Evolutionary conservation across 2,113 vertebrate species (phyloP).

Genomic region (Onychorhynchus coronatus): DNA sequence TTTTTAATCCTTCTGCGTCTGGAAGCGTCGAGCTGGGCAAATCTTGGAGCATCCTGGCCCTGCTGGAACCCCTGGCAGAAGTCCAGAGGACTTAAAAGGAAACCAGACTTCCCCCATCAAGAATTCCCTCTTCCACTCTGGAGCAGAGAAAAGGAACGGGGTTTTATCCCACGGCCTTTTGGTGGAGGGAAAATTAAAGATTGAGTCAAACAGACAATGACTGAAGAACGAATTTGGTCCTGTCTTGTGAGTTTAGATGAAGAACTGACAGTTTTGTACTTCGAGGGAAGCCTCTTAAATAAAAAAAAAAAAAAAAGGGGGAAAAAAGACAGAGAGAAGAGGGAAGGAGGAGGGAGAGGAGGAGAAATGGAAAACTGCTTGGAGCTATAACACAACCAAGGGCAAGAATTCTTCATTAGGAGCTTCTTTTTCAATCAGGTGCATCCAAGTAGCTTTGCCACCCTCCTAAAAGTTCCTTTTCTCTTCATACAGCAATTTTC

Average conservation of each 20-base stretch:
- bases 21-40: not conserved
- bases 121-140: not conserved
- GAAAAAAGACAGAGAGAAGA: not conserved
- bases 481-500: not conserved
- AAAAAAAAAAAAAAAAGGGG: not conserved
- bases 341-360: not conserved
- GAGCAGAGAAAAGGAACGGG: not conserved
- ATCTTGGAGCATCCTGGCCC: not conserved
- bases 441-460: not conserved
- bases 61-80: not conserved
- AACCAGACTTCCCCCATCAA: not conserved
- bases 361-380: not conserved
- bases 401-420: constrained; percentile 10
- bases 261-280: not conserved
- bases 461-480: not conserved
- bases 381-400: not conserved
- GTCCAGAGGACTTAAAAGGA: not conserved
- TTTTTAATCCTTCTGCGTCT: not conserved
- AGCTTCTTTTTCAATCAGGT: not conserved
- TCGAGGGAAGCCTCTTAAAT: not conserved
- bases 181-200: not conserved
- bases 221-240: not conserved
- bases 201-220: not conserved
- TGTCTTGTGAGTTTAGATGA: not conserved
- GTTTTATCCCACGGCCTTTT: not conserved